These are phyloP conservation scores for Leuctra nigra DNA, from an alignment of 2,888 invertebrate genomes.

Conservation along the genomic window DNA sequence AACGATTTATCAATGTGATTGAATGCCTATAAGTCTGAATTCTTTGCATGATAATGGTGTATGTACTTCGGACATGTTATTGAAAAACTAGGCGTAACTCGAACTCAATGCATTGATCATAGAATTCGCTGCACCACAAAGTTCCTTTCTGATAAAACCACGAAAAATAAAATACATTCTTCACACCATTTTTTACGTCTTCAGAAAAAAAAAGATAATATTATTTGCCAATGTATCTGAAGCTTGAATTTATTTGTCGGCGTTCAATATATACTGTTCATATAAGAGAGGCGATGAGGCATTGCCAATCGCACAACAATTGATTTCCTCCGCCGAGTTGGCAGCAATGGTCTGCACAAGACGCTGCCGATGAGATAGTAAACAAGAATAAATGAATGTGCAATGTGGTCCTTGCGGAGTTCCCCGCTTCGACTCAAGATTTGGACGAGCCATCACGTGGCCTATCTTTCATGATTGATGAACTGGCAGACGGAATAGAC, in stretches of 20 bases:
- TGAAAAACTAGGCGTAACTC: too few relatives aligned
- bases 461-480: constrained; percentile 15
- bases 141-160: not conserved
- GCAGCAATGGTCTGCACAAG: not conserved
- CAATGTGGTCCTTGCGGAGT: constrained; percentile 3
- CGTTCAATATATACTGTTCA: not conserved
- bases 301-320: constrained; percentile 17
- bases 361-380: not conserved
- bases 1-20: too few relatives aligned
- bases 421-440: not conserved
- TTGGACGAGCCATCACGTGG: not conserved
- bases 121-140: too few relatives aligned
- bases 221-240: constrained; percentile 5
- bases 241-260: constrained; percentile 9
- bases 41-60: too few relatives aligned
- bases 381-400: constrained; percentile 19
- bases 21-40: too few relatives aligned
- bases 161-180: not conserved
- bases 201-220: not conserved
- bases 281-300: constrained; percentile 6
- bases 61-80: too few relatives aligned
- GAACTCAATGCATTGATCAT: too few relatives aligned
- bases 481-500: not conserved
- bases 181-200: not conserved
- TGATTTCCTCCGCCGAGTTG: constrained; percentile 2